These are phyloP conservation scores for Melinaea menophilus DNA, from an alignment of 2,888 invertebrate species.

Conservation along the genomic window DNA sequence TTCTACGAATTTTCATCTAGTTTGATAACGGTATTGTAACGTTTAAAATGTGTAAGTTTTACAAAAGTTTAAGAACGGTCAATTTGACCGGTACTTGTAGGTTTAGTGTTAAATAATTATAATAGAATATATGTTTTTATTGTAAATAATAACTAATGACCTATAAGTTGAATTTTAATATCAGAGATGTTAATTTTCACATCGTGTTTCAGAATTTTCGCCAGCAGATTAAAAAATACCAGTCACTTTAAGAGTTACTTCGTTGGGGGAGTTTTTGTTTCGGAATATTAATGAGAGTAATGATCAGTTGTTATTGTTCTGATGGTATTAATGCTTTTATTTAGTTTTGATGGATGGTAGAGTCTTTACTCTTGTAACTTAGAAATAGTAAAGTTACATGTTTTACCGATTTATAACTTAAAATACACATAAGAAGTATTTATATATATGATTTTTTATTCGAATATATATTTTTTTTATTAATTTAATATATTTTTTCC, in stretches of 20 bases:
- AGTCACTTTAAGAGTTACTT: conserved; percentile 36
- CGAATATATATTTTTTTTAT: too few species aligned
- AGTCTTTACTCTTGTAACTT: neutral
- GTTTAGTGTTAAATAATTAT: neutral
- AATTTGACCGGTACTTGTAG: too few species aligned
- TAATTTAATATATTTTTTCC: too few species aligned
- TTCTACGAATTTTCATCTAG: too few species aligned
- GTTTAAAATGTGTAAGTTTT: too few species aligned
- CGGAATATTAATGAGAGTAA: conserved; percentile 46
- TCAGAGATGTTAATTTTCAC: conserved; percentile 13
- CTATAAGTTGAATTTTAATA: conserved; percentile 16
- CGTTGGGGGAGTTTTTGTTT: conserved; percentile 35
- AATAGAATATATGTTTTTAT: neutral
- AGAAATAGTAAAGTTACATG: neutral
- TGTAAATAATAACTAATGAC: conserved; percentile 14
- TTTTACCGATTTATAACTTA: neutral
- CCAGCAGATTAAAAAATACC: conserved; percentile 35
- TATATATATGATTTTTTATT: too few species aligned
- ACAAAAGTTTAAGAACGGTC: too few species aligned
- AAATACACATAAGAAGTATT: too few species aligned
- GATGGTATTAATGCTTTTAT: conserved; percentile 8
- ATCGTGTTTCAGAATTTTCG: conserved; percentile 16
- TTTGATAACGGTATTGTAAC: too few species aligned
- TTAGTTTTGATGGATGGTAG: conserved; percentile 10
- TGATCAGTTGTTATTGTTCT: conserved; percentile 32